Conservation (phyloP, 2,113 vertebrate species). For the Plecturocebus donacophilus region DNA sequence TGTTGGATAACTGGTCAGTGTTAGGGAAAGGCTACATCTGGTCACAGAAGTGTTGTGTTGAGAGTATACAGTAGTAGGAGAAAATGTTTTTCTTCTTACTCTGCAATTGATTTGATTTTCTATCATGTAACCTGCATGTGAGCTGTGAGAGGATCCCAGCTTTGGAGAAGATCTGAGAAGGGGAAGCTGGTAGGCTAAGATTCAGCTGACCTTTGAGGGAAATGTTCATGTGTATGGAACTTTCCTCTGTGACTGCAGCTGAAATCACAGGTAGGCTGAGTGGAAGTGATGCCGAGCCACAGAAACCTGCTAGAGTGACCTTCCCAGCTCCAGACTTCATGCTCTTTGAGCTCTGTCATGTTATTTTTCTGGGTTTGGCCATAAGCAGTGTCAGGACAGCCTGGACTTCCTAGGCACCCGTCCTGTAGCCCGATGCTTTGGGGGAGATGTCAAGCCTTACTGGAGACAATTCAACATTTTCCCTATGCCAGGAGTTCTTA, state of each 20-base stretch:
- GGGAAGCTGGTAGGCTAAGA: background rate
- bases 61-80: background rate
- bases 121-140: background rate
- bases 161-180: background rate
- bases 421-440: background rate
- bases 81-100: background rate
- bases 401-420: background rate
- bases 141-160: background rate
- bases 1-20: background rate
- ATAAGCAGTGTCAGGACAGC: background rate
- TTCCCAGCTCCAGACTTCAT: background rate
- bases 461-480: background rate
- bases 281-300: background rate
- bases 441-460: background rate
- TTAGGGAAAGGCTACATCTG: background rate
- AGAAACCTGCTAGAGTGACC: background rate
- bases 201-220: background rate
- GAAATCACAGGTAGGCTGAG: background rate
- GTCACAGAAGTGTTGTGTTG: background rate
- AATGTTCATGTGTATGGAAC: background rate
- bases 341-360: background rate
- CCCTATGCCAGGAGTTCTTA: background rate
- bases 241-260: too few relatives aligned
- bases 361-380: background rate
- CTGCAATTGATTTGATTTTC: background rate